These are phyloP conservation scores for Ornithoptera priamus DNA, from an alignment of 2,888 invertebrate genomes.

Conservation along the genomic window DNA sequence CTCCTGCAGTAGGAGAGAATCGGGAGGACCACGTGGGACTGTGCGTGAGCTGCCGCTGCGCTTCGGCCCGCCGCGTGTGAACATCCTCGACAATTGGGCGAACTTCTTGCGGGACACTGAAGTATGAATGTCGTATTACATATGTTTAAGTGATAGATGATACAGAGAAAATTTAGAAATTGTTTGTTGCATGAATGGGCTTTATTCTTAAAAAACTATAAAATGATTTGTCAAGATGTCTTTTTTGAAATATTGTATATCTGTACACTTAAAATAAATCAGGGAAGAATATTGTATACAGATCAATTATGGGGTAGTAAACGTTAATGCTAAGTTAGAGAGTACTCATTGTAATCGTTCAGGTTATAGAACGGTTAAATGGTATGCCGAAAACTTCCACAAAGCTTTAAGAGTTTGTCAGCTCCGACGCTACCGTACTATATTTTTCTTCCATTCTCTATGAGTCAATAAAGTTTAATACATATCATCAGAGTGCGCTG, in stretches of 20 bases:
- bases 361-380: neutral
- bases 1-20: slow-evolving; percentile 80
- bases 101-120: slow-evolving; percentile 89
- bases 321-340: too few species aligned
- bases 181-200: too few species aligned
- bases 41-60: slow-evolving; percentile 60
- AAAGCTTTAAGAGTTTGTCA: neutral
- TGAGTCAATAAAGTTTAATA: too few species aligned
- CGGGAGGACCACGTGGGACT: slow-evolving; percentile 75
- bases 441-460: too few species aligned
- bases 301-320: too few species aligned
- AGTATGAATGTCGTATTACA: slow-evolving; percentile 35
- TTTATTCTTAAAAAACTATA: neutral
- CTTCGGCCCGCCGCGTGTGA: slow-evolving; percentile 83
- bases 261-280: too few species aligned
- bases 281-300: too few species aligned
- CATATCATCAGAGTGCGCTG: neutral
- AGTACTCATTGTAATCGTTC: neutral
- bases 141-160: neutral
- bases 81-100: slow-evolving; percentile 87
- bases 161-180: neutral
- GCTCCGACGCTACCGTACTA: neutral
- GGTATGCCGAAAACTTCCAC: neutral
- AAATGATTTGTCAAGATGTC: neutral
- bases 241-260: neutral